phyloP scores from a whole-genome alignment of 2,888 invertebrate genomes.

The Leptarthrus brevirostris region DNA sequence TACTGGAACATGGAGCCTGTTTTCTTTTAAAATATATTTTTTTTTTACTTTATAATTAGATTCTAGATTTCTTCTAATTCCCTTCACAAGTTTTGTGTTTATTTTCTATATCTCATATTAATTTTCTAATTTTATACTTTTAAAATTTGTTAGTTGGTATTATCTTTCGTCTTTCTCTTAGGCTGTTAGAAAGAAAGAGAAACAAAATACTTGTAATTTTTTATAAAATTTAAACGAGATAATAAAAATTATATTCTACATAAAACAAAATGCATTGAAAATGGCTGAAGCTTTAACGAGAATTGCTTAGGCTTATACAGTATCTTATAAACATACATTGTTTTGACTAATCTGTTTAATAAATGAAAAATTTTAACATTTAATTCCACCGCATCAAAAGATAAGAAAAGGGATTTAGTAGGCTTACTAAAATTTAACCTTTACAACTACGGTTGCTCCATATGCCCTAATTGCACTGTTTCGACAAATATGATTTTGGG shows the following conservation, averaged over 20 bases:
- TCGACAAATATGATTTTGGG: too few species aligned
- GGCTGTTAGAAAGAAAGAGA: constrained; percentile 45
- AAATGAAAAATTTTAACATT: too few species aligned
- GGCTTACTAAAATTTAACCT: too few species aligned
- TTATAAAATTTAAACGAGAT: background rate
- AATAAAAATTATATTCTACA: background rate
- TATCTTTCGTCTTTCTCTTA: constrained; percentile 45
- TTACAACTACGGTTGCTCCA: too few species aligned
- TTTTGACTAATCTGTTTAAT: too few species aligned
- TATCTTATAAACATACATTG: too few species aligned
- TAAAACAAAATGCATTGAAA: background rate
- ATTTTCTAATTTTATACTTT: constrained; percentile 29
- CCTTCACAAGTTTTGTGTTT: constrained; percentile 26
- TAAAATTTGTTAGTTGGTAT: constrained; percentile 45
- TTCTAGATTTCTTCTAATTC: constrained; percentile 29
- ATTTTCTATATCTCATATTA: constrained; percentile 32
- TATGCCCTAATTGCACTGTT: too few species aligned
- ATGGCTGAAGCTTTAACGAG: background rate
- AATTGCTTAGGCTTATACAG: constrained; percentile 29
- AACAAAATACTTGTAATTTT: constrained; percentile 39
- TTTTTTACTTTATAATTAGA: background rate
- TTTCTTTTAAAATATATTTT: constrained; percentile 4
- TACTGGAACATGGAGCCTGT: constrained; percentile 8
- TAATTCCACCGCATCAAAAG: too few species aligned
- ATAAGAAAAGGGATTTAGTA: too few species aligned